Base-by-base conservation (phyloP, 1,140 invertebrate genomes). In the Diuraphis noxia region DNA sequence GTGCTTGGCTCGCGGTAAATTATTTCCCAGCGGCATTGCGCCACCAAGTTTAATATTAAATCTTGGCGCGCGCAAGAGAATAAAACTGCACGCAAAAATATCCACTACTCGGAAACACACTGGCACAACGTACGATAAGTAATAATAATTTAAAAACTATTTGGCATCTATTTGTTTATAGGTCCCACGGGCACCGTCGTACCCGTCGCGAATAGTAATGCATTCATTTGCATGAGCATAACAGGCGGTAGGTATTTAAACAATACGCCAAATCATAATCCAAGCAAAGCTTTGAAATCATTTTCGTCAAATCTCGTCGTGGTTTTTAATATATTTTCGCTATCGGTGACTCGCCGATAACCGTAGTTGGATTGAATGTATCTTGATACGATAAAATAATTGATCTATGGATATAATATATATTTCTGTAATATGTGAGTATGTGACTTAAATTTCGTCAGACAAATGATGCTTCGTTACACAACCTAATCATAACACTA, bases 91-190 rank as follows among this genome's bases (percentile, higher is more conserved):
- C 19, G 21, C 30, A 49, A 34, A 86, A 86, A 49, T 36, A 49
- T 86, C 46, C 9, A 8, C 4, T 9, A 38, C 46, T 36, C 6
- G n/a, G 41, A 72, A 88, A 56, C 34, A 38, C 86, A 40, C 49
- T n/a, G 52, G 52, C 30, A 56, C 10, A 63, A 63, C 30, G 30
- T 40, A 41, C 49, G 30, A 34, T 36, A 41, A 90, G 34, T 86
- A 82, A 30, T 82, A 81, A 89, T 77, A 56, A 89, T 90, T 81
- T 46, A 46, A 81, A 90, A 90, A 77, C 88, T 46, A 77, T 89
- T 89, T 79, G 88, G 43, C 88, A 79, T 89, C 88, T 46, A 89
- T 90, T 90, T 90, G 88, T 90, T 90, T 90, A 90, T 90, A 30
- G 88, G 72, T 90, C 72, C 88, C 88, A 36, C 88, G 63, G 88